Evolutionary conservation across 2,888 invertebrate genomes (phyloP).

Genomic region (Idaea biselata): DNA sequence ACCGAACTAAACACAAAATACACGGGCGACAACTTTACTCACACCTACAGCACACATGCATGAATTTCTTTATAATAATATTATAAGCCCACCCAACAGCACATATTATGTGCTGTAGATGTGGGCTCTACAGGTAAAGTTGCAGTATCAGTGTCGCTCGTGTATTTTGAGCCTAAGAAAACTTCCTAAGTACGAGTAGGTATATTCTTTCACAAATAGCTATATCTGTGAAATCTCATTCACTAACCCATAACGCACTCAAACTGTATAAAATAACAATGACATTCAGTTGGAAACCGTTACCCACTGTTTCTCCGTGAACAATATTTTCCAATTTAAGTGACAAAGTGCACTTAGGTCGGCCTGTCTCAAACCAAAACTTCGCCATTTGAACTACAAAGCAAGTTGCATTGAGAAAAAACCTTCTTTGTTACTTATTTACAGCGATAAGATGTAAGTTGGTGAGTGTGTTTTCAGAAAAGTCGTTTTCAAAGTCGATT

Average conservation of each 20-base stretch:
- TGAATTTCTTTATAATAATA: too few species aligned
- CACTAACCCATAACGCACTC: conserved; percentile 3
- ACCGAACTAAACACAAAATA: too few species aligned
- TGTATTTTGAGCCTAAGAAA: too few species aligned
- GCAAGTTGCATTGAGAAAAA: conserved; percentile 53
- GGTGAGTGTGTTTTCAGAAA: conserved; percentile 1
- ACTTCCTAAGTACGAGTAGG: too few species aligned
- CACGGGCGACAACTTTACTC: too few species aligned
- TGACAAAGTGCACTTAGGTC: conserved; percentile 79
- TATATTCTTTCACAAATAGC: too few species aligned
- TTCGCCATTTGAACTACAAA: conserved; percentile 74
- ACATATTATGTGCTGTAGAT: too few species aligned
- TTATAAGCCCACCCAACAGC: too few species aligned
- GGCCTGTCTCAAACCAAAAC: conserved; percentile 76
- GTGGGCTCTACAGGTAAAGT: too few species aligned
- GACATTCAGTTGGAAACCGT: conserved; percentile 50
- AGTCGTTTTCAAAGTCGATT: conserved; percentile 16
- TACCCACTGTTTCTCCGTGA: conserved; percentile 59
- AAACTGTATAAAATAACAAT: conserved; percentile 46
- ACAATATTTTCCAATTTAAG: conserved; percentile 79
- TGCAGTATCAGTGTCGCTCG: too few species aligned
- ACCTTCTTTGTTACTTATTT: conserved; percentile 46
- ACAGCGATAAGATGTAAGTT: conserved; percentile 26
- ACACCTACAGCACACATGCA: too few species aligned
- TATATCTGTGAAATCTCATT: background rate